phyloP scores from a whole-genome alignment of 2,797 vertebrate genomes.

The Chaunax sp. region DNA sequence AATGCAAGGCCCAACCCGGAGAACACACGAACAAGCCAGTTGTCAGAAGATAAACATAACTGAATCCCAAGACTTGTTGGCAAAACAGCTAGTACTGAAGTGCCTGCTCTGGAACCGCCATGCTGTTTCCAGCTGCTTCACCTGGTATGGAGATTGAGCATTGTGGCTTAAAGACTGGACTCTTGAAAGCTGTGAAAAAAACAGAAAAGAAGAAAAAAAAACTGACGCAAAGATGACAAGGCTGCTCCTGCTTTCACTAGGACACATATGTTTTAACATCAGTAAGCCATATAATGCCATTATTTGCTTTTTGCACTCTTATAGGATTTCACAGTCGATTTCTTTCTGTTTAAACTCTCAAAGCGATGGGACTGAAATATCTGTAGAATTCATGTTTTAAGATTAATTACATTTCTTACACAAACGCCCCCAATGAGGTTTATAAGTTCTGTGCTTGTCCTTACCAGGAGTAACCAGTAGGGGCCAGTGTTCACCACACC shows the following conservation, averaged over 20 bases:
- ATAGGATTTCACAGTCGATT: slow-evolving; percentile 17
- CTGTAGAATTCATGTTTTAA: slow-evolving; percentile 52
- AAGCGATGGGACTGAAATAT: slow-evolving; percentile 13
- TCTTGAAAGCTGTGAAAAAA: slow-evolving; percentile 63
- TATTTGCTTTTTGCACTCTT: slow-evolving; percentile 79
- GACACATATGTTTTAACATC: slow-evolving; percentile 54
- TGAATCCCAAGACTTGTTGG: slow-evolving; percentile 36
- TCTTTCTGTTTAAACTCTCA: slow-evolving; percentile 27
- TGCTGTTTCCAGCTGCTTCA: slow-evolving; percentile 62
- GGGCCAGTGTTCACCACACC: slow-evolving; percentile 49
- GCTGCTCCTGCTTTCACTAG: slow-evolving; percentile 56
- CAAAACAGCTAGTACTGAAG: slow-evolving; percentile 70
- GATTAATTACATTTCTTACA: slow-evolving; percentile 51
- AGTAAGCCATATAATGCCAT: slow-evolving; percentile 73
- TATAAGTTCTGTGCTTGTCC: slow-evolving; percentile 21
- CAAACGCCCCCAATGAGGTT: slow-evolving; percentile 7
- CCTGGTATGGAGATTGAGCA: slow-evolving; percentile 42
- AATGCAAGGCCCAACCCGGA: neutral
- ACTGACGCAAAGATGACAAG: slow-evolving; percentile 9
- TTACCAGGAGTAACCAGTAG: slow-evolving; percentile 58
- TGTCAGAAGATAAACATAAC: slow-evolving; percentile 38
- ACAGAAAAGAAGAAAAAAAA: neutral
- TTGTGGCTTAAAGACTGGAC: slow-evolving; percentile 59
- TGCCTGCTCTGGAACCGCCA: slow-evolving; percentile 75
- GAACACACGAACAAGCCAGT: slow-evolving; percentile 11